These are phyloP conservation scores for Callocephalon fimbriatum DNA, from an alignment of 2,113 vertebrate species.

Conservation along the genomic window DNA sequence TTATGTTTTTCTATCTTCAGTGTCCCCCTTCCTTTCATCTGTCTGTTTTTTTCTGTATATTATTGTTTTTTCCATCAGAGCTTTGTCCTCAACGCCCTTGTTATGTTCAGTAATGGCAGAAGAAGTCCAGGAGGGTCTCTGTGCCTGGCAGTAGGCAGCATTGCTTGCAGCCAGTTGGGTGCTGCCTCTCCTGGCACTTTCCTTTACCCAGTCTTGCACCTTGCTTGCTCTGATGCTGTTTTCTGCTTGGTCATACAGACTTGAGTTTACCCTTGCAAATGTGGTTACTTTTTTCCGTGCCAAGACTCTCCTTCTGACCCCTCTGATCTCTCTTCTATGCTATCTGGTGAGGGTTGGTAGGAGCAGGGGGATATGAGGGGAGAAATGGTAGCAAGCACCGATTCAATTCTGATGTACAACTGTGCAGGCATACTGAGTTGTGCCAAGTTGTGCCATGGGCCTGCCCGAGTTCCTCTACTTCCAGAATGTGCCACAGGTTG, in stretches of 20 bases:
- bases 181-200: not conserved
- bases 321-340: fast-evolving
- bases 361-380: not conserved
- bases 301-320: fast-evolving
- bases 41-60: fast-evolving
- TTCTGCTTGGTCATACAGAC: not conserved
- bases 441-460: not conserved
- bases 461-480: not conserved
- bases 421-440: not conserved
- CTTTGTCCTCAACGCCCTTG: not conserved
- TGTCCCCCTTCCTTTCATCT: not conserved
- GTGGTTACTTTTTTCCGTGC: not conserved
- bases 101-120: not conserved
- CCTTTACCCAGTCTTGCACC: not conserved
- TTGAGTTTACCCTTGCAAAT: not conserved
- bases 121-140: not conserved
- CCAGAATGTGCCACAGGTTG: not conserved
- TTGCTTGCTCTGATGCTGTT: not conserved
- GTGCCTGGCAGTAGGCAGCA: not conserved
- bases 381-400: not conserved
- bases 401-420: not conserved
- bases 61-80: not conserved
- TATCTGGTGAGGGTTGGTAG: not conserved
- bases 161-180: fast-evolving
- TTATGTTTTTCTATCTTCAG: not conserved